Base-by-base conservation (phyloP, 2,113 vertebrate species). In the Menura novaehollandiae region DNA sequence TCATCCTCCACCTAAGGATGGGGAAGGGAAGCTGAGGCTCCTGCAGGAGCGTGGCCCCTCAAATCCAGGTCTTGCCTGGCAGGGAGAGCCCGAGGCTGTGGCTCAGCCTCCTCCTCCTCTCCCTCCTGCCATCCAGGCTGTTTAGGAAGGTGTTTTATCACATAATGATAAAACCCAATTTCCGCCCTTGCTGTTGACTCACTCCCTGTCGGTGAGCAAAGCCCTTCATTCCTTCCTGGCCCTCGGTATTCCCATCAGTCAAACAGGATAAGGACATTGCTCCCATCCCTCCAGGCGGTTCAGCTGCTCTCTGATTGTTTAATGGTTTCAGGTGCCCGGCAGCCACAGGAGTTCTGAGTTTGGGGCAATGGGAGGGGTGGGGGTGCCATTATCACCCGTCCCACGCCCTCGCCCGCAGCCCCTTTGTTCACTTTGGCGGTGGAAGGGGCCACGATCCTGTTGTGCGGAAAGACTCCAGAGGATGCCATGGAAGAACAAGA, bases 351-450 rank as follows among this genome's bases (percentile, higher is more conserved):
- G n/a, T 35, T 18, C 9, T 1, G 39, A 5, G 6, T 41, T 19
- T 6, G 62, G 69, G 60, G 46, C 16, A 3, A 0, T 60, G 19
- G 46, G 8, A 33, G 32, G 41, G 39, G 4, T 2, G 7, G 21
- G 16, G 39, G 7, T 3, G 55, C 14, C 26, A 1, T 47, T 8
- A 2, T 15, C 52, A 2, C 15, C 69, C 8, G 3, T 0, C 10
- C 32, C 10, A 0, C 0, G 11, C 14, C 33, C 0, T 2, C 73
- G 17, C 51, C 12, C 64, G 1, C 3, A 1, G 19, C 2, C 46
- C 4, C 18, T 62, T 6, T 4, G 68, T 12, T 44, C 6, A 1
- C 18, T 3, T n/a, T 5, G 49, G 15, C 1, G 37, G 5, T 8
- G 58, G 37, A 16, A 52, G 26, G 32, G 43, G 52, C 1, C 1